Conservation (phyloP, 2,113 vertebrate species). For the Gallinago paraguaiae region DNA sequence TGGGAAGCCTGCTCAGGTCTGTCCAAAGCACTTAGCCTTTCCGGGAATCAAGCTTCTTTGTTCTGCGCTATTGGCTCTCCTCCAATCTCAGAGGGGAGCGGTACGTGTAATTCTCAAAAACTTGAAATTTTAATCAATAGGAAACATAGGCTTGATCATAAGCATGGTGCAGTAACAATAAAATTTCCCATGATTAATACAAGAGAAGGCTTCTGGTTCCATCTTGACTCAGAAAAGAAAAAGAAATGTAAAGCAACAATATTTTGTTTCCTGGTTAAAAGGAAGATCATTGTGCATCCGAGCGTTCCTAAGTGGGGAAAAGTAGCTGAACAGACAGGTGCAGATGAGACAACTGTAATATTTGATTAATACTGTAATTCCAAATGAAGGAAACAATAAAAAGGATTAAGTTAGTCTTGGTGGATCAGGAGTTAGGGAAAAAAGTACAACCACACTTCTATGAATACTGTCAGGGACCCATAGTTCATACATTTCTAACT, state of each 20-base stretch:
- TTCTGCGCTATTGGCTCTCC: neutral
- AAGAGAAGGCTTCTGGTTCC: neutral
- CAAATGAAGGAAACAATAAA: neutral
- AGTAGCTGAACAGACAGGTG: neutral
- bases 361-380: neutral
- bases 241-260: neutral
- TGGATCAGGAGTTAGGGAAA: neutral
- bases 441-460: neutral
- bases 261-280: neutral
- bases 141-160: neutral
- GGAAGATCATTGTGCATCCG: neutral
- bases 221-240: neutral
- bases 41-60: neutral
- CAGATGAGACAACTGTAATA: neutral
- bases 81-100: neutral
- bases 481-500: neutral
- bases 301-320: neutral
- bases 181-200: neutral
- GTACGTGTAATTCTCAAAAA: neutral
- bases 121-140: neutral
- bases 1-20: neutral
- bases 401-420: neutral
- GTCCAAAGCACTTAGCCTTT: neutral
- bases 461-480: neutral
- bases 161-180: neutral